Evolutionary conservation across 2,113 vertebrate genomes (phyloP).

Genomic region (Ciconia maguari): DNA sequence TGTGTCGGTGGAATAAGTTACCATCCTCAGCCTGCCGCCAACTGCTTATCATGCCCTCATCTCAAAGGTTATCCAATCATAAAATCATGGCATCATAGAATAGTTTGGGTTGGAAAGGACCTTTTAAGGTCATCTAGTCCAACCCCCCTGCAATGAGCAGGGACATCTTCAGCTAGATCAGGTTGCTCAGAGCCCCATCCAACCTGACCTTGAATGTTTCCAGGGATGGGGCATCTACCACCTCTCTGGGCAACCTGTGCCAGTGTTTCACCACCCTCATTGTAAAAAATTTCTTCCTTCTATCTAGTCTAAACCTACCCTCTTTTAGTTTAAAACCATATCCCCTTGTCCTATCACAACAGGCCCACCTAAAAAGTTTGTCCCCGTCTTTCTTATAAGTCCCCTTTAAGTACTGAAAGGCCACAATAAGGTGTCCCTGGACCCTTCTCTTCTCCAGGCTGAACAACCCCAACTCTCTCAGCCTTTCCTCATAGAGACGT

Average conservation of each 20-base stretch:
- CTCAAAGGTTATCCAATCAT: slow-evolving; percentile 9
- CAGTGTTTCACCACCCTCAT: not conserved
- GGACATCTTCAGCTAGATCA: not conserved
- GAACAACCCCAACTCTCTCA: not conserved
- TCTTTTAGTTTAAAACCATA: not conserved
- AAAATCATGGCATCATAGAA: not conserved
- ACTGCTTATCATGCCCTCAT: slow-evolving; percentile 31
- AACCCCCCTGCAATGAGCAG: not conserved
- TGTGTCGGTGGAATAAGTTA: slow-evolving; percentile 40
- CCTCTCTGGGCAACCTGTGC: not conserved
- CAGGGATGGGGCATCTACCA: not conserved
- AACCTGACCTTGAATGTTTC: not conserved
- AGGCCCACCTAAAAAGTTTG: not conserved
- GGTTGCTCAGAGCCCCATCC: not conserved
- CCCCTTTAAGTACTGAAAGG: not conserved
- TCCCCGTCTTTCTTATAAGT: not conserved
- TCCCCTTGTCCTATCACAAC: not conserved
- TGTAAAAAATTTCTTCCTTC: not conserved
- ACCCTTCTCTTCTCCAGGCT: not conserved
- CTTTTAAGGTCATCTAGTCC: not conserved
- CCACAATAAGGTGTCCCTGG: accelerated
- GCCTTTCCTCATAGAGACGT: not conserved
- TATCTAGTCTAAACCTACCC: not conserved
- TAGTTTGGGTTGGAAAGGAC: not conserved
- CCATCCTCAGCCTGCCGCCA: slow-evolving; percentile 32